A percentile compares a stretch with the other conserved stretches of the same genome.
Evolutionary conservation across 2,797 vertebrate species (phyloP).

Genomic region (Ibycter americanus): DNA sequence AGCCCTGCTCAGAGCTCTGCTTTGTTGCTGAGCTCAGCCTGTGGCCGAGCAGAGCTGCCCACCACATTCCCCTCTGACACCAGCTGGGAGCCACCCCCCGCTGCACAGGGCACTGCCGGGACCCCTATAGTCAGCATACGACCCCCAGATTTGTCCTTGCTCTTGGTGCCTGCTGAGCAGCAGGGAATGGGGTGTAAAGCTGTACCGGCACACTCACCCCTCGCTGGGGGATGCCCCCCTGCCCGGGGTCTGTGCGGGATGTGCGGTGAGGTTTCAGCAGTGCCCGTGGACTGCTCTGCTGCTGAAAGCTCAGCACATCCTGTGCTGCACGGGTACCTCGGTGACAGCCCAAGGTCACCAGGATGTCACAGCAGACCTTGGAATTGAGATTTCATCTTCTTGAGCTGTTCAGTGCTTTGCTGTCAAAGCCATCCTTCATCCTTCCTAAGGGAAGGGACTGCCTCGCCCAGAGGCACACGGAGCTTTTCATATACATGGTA

Average conservation of each 20-base stretch:
- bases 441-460: neutral
- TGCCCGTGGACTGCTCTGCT: neutral
- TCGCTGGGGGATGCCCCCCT: accelerated
- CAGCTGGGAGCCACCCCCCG: neutral
- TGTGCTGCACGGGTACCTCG: accelerated
- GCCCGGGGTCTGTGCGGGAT: accelerated
- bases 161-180: neutral
- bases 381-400: slow-evolving; percentile 45
- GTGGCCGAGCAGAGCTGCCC: neutral
- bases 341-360: slow-evolving; percentile 21
- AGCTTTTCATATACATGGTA: neutral
- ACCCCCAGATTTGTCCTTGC: accelerated
- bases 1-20: neutral
- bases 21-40: neutral
- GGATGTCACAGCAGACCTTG: slow-evolving; percentile 1
- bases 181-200: neutral
- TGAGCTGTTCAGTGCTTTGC: neutral
- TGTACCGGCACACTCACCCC: accelerated
- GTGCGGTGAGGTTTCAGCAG: accelerated
- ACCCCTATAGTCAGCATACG: accelerated
- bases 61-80: accelerated
- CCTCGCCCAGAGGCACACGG: neutral
- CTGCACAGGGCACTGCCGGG: accelerated
- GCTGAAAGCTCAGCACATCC: accelerated
- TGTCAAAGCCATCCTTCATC: slow-evolving; percentile 51